Conservation (phyloP, 2,113 vertebrate genomes). For the Cyphomyrus plagiostoma region DNA sequence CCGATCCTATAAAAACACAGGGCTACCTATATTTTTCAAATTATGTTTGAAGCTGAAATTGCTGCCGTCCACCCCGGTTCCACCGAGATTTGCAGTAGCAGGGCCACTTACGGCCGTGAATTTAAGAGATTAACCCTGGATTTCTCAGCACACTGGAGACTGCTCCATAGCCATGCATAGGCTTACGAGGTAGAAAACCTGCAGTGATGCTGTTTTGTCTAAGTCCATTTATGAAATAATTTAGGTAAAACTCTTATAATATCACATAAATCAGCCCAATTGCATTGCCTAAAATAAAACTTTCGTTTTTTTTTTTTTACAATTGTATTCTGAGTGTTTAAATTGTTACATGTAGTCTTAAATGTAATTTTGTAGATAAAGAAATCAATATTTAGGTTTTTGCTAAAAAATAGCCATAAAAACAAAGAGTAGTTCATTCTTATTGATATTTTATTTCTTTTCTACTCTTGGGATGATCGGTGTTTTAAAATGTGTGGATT, state of each 20-base stretch:
- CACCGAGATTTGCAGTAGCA: not conserved
- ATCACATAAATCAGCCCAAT: not conserved
- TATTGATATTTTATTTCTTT: not conserved
- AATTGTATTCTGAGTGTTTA: not conserved
- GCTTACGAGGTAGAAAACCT: not conserved
- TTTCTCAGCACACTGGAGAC: not conserved
- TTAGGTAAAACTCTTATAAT: not conserved
- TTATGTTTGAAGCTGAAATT: conserved; percentile 15
- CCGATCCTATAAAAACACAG: not conserved
- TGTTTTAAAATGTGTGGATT: not conserved
- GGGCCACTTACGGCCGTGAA: not conserved
- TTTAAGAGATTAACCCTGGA: not conserved
- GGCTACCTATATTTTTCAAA: conserved; percentile 8
- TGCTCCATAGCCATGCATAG: not conserved
- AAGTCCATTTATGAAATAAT: not conserved
- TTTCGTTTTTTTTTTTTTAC: not conserved
- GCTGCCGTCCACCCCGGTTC: not conserved
- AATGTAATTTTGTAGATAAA: not conserved
- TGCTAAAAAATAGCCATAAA: not conserved
- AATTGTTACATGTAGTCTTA: not conserved
- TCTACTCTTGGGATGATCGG: not conserved
- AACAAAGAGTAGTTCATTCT: not conserved
- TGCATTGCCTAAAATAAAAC: not conserved
- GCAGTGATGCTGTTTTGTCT: not conserved
- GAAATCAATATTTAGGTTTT: not conserved